These are phyloP conservation scores for Theonella swinhoei DNA, from an alignment of 37 sponge, comb jelly and placozoan genomes.

Conservation along the genomic window DNA sequence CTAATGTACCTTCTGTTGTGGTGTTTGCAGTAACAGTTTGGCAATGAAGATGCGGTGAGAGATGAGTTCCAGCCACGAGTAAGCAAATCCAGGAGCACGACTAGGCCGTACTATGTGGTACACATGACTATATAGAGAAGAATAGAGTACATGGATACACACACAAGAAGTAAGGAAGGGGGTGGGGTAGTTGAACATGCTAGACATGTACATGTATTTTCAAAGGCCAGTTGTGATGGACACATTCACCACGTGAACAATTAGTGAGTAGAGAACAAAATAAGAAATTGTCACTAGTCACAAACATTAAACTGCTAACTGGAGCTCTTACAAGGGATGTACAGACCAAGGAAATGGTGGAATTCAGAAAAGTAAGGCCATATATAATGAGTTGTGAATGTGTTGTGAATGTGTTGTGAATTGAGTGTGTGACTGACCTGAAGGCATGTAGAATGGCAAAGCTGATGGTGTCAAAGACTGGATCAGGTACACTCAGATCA, in stretches of 20 bases:
- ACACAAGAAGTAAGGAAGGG: too few relatives aligned
- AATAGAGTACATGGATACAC: constrained; percentile 7
- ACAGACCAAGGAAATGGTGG: not conserved
- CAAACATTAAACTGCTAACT: too few relatives aligned
- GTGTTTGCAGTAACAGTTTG: constrained; percentile 85
- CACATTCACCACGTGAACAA: too few relatives aligned
- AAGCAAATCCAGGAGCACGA: constrained; percentile 95
- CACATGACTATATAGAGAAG: constrained; percentile 54
- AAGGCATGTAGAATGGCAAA: constrained; percentile 86
- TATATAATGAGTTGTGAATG: too few relatives aligned
- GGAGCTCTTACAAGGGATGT: not conserved
- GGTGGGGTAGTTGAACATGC: too few relatives aligned
- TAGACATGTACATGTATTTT: too few relatives aligned
- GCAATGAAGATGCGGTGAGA: constrained; percentile 93
- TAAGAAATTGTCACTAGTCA: too few relatives aligned
- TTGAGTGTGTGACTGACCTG: constrained; percentile 59
- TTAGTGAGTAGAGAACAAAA: too few relatives aligned
- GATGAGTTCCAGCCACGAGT: constrained; percentile 97
- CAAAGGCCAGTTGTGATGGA: too few relatives aligned
- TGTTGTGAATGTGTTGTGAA: not conserved
- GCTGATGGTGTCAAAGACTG: constrained; percentile 90
- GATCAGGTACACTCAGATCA: constrained; percentile 90
- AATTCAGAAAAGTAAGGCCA: too few relatives aligned
- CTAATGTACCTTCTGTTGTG: constrained; percentile 91
- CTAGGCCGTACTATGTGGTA: constrained; percentile 91